phyloP scores from a whole-genome alignment of 2,113 vertebrate species.

The Tetrax tetrax region DNA sequence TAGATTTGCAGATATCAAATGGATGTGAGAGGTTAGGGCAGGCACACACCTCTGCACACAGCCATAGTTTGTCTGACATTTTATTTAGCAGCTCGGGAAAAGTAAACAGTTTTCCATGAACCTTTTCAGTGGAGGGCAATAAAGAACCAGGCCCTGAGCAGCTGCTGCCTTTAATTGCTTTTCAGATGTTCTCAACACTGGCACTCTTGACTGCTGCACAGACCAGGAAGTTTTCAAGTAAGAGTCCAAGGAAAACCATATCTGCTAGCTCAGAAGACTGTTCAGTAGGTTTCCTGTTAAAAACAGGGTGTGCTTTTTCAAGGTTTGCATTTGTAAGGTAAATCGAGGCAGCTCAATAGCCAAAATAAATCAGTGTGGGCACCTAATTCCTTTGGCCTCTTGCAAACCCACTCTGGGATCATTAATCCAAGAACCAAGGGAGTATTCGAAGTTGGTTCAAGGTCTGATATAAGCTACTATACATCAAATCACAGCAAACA shows the following conservation, averaged over 20 bases:
- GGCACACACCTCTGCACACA: neutral
- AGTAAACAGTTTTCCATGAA: slow-evolving; percentile 58
- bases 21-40: neutral
- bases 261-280: neutral
- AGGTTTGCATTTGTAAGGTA: neutral
- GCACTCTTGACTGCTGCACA: neutral
- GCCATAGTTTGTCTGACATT: slow-evolving; percentile 16
- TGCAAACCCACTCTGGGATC: neutral
- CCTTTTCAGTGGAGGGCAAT: slow-evolving; percentile 40
- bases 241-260: neutral
- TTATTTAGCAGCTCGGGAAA: slow-evolving; percentile 37
- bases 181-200: neutral
- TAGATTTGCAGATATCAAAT: slow-evolving; percentile 48
- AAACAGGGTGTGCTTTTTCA: neutral
- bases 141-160: slow-evolving; percentile 44
- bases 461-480: neutral
- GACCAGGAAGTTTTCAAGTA: neutral
- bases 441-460: neutral
- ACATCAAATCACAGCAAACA: neutral
- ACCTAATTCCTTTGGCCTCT: neutral
- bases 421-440: neutral
- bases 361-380: neutral
- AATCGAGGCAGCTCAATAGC: neutral
- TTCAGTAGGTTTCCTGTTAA: neutral
- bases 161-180: slow-evolving; percentile 50